phyloP scores from a whole-genome alignment of 37 sponge, comb jelly and placozoan genomes.

The Aphrocallistes beatrix region DNA sequence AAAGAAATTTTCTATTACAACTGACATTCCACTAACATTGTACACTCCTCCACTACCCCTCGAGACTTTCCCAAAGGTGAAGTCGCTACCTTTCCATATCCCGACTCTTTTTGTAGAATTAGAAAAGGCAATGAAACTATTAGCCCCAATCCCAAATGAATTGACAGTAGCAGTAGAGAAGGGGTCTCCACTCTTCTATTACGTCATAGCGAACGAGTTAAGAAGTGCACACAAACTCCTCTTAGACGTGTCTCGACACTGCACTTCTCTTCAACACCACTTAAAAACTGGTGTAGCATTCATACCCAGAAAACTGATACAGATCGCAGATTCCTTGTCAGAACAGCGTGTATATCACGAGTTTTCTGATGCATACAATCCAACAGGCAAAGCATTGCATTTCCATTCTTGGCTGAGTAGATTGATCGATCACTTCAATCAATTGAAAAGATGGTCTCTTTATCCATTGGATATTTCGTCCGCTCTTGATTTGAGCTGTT shows the following conservation, averaged over 20 bases:
- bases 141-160: background rate
- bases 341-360: background rate
- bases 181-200: background rate
- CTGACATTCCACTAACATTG: background rate
- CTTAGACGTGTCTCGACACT: background rate
- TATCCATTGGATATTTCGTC: background rate
- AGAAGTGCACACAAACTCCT: background rate
- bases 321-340: background rate
- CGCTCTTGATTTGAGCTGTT: background rate
- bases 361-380: background rate
- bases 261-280: background rate
- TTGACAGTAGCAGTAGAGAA: background rate
- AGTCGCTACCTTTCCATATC: background rate
- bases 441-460: background rate
- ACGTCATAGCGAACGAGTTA: conserved; percentile 5
- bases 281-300: background rate
- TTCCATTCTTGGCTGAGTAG: background rate
- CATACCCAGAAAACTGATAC: background rate
- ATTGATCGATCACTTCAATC: background rate
- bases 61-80: background rate
- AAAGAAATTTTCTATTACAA: background rate
- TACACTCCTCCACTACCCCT: background rate
- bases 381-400: background rate
- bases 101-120: background rate
- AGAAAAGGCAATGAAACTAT: background rate